A percentile compares a stretch with the other conserved stretches of the same genome.
phyloP scores from a whole-genome alignment of 2,797 vertebrate genomes.

The Neosalanx taihuensis region DNA sequence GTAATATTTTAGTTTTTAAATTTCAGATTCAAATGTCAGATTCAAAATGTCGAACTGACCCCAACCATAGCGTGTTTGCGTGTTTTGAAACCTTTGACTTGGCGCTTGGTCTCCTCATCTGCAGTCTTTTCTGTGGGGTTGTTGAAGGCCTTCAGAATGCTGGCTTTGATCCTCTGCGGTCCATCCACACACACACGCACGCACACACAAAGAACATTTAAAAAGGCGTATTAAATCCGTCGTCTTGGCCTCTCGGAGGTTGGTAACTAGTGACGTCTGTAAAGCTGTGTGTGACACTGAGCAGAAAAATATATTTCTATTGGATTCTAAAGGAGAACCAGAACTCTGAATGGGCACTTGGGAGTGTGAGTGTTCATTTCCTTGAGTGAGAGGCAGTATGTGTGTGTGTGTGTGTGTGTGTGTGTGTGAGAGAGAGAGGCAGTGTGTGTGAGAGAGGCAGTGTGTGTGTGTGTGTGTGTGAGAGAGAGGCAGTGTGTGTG shows the following conservation, averaged over 20 bases:
- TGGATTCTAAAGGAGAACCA: no score
- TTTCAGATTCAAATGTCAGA: no score
- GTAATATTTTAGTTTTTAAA: no score
- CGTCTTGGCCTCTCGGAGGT: background rate
- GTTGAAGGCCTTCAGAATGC: constrained; percentile 95
- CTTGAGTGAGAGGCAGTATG: background rate
- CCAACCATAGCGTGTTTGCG: background rate
- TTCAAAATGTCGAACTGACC: no score
- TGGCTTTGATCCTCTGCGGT: constrained; percentile 89
- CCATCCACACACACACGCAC: constrained; percentile 1
- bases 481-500: constrained; percentile 2
- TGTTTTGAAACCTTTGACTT: constrained; percentile 87
- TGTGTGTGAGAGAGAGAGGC: constrained; percentile 22
- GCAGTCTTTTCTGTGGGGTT: constrained; percentile 96
- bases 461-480: constrained; percentile 6
- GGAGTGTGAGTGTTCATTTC: background rate
- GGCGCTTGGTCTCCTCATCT: constrained; percentile 92
- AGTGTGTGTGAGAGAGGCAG: background rate
- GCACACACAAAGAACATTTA: background rate
- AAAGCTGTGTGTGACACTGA: no score
- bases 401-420: constrained; percentile 21
- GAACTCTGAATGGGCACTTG: background rate
- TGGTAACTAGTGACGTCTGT: no score
- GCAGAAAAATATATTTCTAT: no score
- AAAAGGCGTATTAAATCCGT: background rate